These are phyloP conservation scores for Erpetoichthys calabaricus DNA, from an alignment of 2,797 vertebrate genomes.

Conservation along the genomic window DNA sequence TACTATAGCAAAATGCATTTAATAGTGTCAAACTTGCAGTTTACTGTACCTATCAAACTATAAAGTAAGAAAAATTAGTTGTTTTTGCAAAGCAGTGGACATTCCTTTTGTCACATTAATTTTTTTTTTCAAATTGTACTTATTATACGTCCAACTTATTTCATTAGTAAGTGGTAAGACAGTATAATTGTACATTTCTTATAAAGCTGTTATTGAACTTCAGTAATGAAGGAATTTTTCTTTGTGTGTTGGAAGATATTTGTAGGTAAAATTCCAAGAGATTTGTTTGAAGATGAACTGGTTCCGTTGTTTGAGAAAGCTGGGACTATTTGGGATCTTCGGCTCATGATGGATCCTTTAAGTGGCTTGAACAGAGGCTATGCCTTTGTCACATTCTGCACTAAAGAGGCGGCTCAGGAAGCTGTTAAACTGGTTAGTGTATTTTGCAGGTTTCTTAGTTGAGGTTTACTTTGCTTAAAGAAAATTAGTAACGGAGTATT, in stretches of 20 bases:
- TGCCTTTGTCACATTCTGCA: slow-evolving; percentile 98
- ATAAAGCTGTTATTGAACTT: too few relatives aligned
- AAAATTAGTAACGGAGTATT: not conserved
- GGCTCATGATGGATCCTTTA: slow-evolving; percentile 98
- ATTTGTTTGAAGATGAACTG: slow-evolving; percentile 96
- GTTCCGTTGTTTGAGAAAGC: slow-evolving; percentile 97
- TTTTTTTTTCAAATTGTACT: too few relatives aligned
- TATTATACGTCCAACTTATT: too few relatives aligned
- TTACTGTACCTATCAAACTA: too few relatives aligned
- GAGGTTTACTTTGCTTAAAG: too few relatives aligned
- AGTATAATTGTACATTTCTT: too few relatives aligned
- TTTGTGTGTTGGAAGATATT: slow-evolving; percentile 65
- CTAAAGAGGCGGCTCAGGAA: slow-evolving; percentile 96
- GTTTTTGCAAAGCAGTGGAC: too few relatives aligned
- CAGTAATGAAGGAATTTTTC: not conserved
- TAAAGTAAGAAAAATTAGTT: too few relatives aligned
- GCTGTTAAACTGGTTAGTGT: slow-evolving; percentile 87
- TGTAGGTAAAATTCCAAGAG: slow-evolving; percentile 96
- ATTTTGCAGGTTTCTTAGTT: not conserved
- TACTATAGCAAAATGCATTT: too few relatives aligned
- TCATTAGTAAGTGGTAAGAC: too few relatives aligned
- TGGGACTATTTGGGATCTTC: slow-evolving; percentile 94
- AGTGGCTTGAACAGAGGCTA: slow-evolving; percentile 96
- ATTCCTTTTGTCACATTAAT: too few relatives aligned
- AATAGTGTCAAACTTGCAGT: too few relatives aligned